Evolutionary conservation across 2,888 invertebrate species (phyloP).

Genomic region (Lasioglossum zephyrum): DNA sequence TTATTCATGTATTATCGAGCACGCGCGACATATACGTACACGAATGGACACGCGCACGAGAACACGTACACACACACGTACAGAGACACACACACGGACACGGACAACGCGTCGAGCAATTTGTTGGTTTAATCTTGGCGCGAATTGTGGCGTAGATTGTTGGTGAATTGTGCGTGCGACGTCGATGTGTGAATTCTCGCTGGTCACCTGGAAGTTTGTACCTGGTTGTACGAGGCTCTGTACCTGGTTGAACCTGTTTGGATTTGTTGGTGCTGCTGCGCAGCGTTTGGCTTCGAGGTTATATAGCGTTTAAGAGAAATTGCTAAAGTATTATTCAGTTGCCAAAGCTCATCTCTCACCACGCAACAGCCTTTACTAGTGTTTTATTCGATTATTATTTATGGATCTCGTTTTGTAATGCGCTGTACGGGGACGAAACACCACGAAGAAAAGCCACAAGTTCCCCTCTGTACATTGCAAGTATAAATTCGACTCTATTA

Average conservation of each 20-base stretch:
- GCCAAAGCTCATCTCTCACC: not conserved
- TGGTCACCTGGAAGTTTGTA: not conserved
- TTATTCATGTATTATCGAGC: slow-evolving; percentile 32
- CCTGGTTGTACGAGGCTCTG: not conserved
- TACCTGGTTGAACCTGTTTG: not conserved
- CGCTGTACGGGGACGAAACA: not conserved
- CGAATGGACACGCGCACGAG: not conserved
- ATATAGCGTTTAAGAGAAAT: not conserved
- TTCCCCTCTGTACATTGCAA: slow-evolving; percentile 1
- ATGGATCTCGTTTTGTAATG: not conserved
- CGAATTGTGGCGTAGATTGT: not conserved
- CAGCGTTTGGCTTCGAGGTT: not conserved
- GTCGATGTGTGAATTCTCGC: not conserved
- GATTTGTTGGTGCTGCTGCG: not conserved
- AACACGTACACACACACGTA: not conserved
- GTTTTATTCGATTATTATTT: not conserved
- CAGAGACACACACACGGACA: not conserved
- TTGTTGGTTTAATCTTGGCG: not conserved
- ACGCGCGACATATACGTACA: slow-evolving; percentile 2
- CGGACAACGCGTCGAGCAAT: not conserved
- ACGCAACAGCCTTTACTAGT: not conserved
- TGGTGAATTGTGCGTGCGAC: slow-evolving; percentile 8
- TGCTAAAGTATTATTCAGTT: slow-evolving; percentile 1
- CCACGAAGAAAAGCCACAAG: not conserved
- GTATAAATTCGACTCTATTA: not conserved